Evolutionary conservation across 2,888 invertebrate species (phyloP).

Genomic region (Tanytarsus gracilentus): DNA sequence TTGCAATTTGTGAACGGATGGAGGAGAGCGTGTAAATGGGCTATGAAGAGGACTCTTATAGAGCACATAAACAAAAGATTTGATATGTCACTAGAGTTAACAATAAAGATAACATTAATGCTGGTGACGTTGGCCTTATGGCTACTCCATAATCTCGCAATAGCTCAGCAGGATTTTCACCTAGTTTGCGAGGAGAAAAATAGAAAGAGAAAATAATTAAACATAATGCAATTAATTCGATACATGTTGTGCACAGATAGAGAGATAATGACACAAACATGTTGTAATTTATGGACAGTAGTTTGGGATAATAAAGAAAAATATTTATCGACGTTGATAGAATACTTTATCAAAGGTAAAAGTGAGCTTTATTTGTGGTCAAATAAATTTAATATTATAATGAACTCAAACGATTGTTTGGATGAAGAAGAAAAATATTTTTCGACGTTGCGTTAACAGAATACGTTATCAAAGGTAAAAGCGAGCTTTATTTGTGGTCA

Average conservation of each 20-base stretch:
- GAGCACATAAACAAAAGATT: constrained; percentile 28
- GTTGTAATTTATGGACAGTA: not conserved
- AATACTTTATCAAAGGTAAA: too few species aligned
- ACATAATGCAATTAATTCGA: constrained; percentile 39
- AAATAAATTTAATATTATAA: not conserved
- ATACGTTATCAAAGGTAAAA: too few species aligned
- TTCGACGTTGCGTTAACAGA: too few species aligned
- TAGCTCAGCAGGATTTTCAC: constrained; percentile 25
- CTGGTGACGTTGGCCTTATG: constrained; percentile 20
- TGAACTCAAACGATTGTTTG: too few species aligned
- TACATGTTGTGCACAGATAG: not conserved
- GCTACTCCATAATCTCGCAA: constrained; percentile 23
- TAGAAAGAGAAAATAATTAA: constrained; percentile 35
- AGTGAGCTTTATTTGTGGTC: not conserved
- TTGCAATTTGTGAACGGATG: too few species aligned
- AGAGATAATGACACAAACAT: not conserved
- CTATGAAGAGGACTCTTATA: constrained; percentile 3
- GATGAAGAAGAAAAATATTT: too few species aligned
- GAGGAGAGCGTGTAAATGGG: not conserved
- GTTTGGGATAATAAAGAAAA: not conserved
- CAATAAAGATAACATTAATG: constrained; percentile 27
- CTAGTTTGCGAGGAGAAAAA: not conserved
- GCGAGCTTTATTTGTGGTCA: not conserved
- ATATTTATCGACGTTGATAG: too few species aligned
- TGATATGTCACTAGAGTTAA: constrained; percentile 28